Base-by-base conservation (phyloP, 2,888 invertebrate genomes). In the Limenitis camilla region DNA sequence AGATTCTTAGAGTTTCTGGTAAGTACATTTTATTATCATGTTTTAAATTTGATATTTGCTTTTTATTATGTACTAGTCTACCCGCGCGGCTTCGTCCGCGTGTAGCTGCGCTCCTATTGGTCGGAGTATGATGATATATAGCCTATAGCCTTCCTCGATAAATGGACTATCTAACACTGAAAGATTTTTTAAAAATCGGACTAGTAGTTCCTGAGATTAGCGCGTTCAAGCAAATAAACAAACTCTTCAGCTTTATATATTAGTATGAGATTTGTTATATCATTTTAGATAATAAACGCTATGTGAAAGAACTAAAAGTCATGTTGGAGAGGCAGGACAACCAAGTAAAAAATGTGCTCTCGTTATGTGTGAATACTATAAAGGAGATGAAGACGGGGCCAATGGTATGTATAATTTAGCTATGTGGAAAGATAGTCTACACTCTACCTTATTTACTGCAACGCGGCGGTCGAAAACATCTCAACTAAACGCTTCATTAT, bases 1-100 rank as follows among this genome's bases (percentile, higher is more conserved):
- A 75, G 61, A 68, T 81, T 42, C 56, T 78, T 30, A 66, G 67
- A 5, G 65, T 78, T 33, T 76, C 81, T 45, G 79, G 81, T 79
- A 61, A 56, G 68, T 66, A 38, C 41, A n/a, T n/a, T n/a, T n/a
- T n/a, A n/a, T 27, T 27, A 27, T 33, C 28, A 2, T 5, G 8
- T 5, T 5, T 7, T 30, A 10, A 9, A 27, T 29, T n/a, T 43
- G 10, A 31, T 39, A 29, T 41, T 30, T 29, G 10, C 10, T 29
- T 40, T 10, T 40, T 29, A n/a, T n/a, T n/a, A n/a, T n/a, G n/a
- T n/a, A n/a, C n/a, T n/a, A n/a, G n/a, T n/a, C n/a, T n/a, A n/a
- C n/a, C n/a, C n/a, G n/a, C n/a, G n/a, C n/a, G n/a, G n/a, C n/a
- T n/a, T n/a, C n/a, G n/a, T n/a, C n/a, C n/a, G n/a, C n/a, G n/a